Evolutionary conservation across 2,113 vertebrate species (phyloP), one percentile per base, ranked within the genome.

Genomic region (Xiphorhynchus elegans): DNA sequence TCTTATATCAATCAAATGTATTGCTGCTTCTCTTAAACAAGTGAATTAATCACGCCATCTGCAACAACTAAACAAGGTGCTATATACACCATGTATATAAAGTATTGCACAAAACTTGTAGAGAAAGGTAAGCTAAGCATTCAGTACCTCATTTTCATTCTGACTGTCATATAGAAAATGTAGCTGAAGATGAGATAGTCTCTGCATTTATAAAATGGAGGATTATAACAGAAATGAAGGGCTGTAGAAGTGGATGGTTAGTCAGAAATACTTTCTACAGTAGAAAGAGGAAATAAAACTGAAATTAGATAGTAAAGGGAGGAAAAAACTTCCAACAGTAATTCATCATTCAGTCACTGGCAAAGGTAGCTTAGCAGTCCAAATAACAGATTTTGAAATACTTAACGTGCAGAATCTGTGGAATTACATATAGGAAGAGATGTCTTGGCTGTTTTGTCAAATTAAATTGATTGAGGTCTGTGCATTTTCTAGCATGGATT

Each of bases 381-480:
- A 88, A 95, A 83, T n/a, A 89, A 73, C 8, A 83, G 70, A 86
- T 83, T 69, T 66, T 55, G 58, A 83, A 91, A 80, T 96, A 80
- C 76, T 94, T 94, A 85, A 87, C 91, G 66, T 89, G 47, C 53
- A 63, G 29, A 42, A 87, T 87, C 62, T 31, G 31, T 67, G 85
- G 50, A 85, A 83, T 83, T 82, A 55, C 31, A 7, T 66, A 49
- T 25, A 73, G 42, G 20, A 93, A 69, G 52, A 86, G 23, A 84
- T 39, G 13, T 24, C 50, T 82, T 91, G 20, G 6, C 35, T 70
- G 12, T 83, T 95, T 96, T 87, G 62, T 94, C 74, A 85, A 89
- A 67, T 77, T 91, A 80, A 75, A 80, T 72, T 81, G 80, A 62
- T 78, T 59, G 20, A 79, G 28, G 29, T 52, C 5, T 72, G 53